These are phyloP conservation scores for Eutolmus rufibarbis DNA, from an alignment of 2,888 invertebrate genomes.

Conservation along the genomic window DNA sequence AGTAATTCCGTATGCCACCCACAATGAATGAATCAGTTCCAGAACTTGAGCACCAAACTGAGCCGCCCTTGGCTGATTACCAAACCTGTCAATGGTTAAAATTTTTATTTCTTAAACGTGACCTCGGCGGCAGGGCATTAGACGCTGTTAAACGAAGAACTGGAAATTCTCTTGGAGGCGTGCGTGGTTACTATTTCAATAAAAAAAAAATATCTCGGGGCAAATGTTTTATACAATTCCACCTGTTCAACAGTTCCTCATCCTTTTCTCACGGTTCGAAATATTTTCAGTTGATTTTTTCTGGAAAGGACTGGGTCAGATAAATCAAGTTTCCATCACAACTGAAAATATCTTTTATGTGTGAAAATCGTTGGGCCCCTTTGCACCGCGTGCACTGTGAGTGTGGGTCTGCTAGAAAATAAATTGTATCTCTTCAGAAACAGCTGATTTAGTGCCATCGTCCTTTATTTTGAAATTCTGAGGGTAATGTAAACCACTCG, in stretches of 20 bases:
- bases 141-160: not conserved
- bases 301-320: not conserved
- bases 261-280: not conserved
- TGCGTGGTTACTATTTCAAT: not conserved
- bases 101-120: not conserved
- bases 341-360: not conserved
- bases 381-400: not conserved
- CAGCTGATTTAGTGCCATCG: not conserved
- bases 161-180: not conserved
- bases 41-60: not conserved
- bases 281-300: not conserved
- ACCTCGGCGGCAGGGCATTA: not conserved
- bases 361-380: not conserved
- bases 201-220: not conserved
- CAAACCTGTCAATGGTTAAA: not conserved
- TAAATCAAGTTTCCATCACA: not conserved
- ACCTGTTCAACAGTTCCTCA: not conserved
- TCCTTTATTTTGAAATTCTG: not conserved
- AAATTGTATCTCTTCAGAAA: not conserved
- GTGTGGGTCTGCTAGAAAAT: not conserved
- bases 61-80: not conserved
- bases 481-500: not conserved
- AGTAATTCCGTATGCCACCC: not conserved
- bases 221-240: not conserved
- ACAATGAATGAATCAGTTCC: not conserved